A percentile compares a stretch with the other conserved stretches of the same genome.
Conservation (phyloP, 2,113 vertebrate genomes). For the Pelobates fuscus region DNA sequence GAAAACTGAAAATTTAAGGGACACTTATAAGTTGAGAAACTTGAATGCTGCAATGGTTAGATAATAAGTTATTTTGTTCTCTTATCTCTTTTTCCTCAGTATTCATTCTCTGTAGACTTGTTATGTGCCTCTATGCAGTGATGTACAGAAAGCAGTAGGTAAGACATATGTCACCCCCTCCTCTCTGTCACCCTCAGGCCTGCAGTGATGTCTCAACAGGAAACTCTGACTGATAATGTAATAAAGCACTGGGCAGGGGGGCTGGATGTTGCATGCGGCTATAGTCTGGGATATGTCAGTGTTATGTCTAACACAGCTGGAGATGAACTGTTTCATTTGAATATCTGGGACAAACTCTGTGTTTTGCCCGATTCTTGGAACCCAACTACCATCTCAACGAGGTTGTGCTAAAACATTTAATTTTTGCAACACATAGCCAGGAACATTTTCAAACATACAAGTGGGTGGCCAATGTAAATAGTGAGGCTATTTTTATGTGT, state of each 20-base stretch:
- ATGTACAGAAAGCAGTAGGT: background rate
- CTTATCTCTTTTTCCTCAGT: too few species aligned
- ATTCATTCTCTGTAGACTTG: background rate
- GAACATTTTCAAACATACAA: background rate
- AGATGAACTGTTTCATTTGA: constrained; percentile 4
- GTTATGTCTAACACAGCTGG: constrained; percentile 23
- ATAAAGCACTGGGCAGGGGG: constrained; percentile 23
- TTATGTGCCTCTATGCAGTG: background rate
- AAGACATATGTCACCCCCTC: background rate
- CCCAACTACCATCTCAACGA: background rate
- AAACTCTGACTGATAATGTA: constrained; percentile 20
- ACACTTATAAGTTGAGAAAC: too few species aligned
- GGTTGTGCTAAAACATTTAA: constrained; percentile 3
- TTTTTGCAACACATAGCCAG: background rate
- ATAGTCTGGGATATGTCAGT: constrained; percentile 28
- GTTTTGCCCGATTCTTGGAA: constrained; percentile 28
- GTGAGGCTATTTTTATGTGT: background rate
- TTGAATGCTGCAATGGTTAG: too few species aligned
- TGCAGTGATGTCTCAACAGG: constrained; percentile 16
- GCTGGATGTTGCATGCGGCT: constrained; percentile 18
- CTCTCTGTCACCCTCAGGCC: background rate
- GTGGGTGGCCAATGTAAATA: background rate
- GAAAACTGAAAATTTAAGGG: too few species aligned
- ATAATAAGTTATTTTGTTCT: too few species aligned
- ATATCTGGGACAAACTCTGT: constrained; percentile 8